Percentiles rank a stretch among this genome's conserved stretches.
These are phyloP conservation scores for Platichthys stellatus DNA, from an alignment of 2,113 vertebrate genomes.

Conservation along the genomic window DNA sequence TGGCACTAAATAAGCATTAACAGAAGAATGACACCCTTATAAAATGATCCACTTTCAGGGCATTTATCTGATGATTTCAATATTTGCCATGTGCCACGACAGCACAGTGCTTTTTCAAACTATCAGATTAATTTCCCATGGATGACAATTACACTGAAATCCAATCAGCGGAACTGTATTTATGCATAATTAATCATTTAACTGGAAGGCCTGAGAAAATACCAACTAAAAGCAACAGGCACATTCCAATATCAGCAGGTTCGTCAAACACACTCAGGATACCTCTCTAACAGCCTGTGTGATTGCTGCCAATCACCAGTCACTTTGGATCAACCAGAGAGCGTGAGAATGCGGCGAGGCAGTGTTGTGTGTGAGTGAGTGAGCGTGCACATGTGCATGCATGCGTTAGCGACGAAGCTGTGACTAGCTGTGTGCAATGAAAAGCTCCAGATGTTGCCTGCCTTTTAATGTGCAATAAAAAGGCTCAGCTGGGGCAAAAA, in stretches of 20 bases:
- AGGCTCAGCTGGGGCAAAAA: slow-evolving; percentile 90
- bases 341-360: slow-evolving; percentile 80
- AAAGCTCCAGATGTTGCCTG: slow-evolving; percentile 91
- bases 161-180: slow-evolving; percentile 61
- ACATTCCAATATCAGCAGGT: slow-evolving; percentile 73
- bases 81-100: slow-evolving; percentile 30
- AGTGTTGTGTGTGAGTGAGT: slow-evolving; percentile 58
- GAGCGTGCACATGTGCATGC: slow-evolving; percentile 67
- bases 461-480: slow-evolving; percentile 91
- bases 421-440: slow-evolving; percentile 80
- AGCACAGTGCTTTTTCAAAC: slow-evolving; percentile 25
- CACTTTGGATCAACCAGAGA: slow-evolving; percentile 76
- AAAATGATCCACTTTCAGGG: slow-evolving; percentile 7
- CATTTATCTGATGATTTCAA: slow-evolving; percentile 38
- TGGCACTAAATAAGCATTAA: too few relatives aligned
- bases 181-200: slow-evolving; percentile 77
- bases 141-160: slow-evolving; percentile 69
- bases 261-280: slow-evolving; percentile 46
- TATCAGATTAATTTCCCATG: slow-evolving; percentile 61
- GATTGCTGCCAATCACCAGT: slow-evolving; percentile 80
- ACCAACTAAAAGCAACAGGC: slow-evolving; percentile 50
- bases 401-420: slow-evolving; percentile 77
- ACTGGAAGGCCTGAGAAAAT: slow-evolving; percentile 65
- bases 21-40: background rate
- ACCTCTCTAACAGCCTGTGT: slow-evolving; percentile 72